Base-by-base conservation (phyloP, 2,797 vertebrate species). In the Sardinella longiceps region DNA sequence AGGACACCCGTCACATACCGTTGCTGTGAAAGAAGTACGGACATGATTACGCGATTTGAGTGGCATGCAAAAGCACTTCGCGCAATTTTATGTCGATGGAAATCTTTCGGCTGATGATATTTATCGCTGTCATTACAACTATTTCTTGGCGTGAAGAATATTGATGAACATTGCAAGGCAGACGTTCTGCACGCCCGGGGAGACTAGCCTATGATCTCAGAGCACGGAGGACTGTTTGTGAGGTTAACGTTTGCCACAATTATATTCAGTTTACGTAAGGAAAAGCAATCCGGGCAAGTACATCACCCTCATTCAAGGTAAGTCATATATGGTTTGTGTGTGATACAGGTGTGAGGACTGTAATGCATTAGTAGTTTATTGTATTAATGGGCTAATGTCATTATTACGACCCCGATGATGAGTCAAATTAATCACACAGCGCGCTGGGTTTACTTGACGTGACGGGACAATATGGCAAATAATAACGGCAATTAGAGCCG, bases 231-330 rank as follows among this genome's bases (percentile, higher is more conserved):
- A 77, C 70, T 77, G 70, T 77, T 77, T 77, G 70, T 43, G 18
- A 77, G 70, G 70, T 33, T 43, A 53, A 53, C 51, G 20, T 53
- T 53, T 23, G 70, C 70, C 20, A 77, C 70, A 77, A 77, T 77
- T 77, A 77, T 30, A 74, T 77, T 43, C 33, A 77, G 33, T 77
- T 83, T 53, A 80, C 18, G 50, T n/a, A 74, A 84, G n/a, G 50
- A 66, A 60, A 84, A 84, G 82, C 81, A 85, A 83, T 82, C 86
- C 63, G 56, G 82, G 46, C 83, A 86, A 85, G 83, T 86, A 83
- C 87, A 85, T 70, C 81, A 80, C 58, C 74, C 83, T 80, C 81
- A 53, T 82, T 87, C 60, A 83, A 90, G 88, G 90, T 91, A 88
- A 82, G 87, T 82, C 23, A 39, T 18, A 77, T 39, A 77, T 77